Evolutionary conservation across 2,797 vertebrate genomes (phyloP), one percentile per base, ranked within the genome.

Genomic region (Callimico goeldii): DNA sequence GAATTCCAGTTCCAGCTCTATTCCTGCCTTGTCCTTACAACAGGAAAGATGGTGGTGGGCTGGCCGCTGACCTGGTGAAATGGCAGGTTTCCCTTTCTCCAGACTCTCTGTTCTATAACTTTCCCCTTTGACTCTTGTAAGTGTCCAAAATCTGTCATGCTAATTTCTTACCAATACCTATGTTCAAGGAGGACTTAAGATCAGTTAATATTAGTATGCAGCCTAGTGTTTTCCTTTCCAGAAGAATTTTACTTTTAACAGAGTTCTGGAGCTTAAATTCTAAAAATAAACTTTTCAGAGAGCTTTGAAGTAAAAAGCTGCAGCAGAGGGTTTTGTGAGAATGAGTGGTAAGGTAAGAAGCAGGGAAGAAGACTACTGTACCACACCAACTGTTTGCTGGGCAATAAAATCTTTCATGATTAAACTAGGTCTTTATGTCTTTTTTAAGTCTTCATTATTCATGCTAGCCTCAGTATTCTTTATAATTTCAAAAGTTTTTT

Each of bases 391-490:
- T 94, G 61, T 64, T 64, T 77, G 28, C 36, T 94, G 75, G 58
- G 43, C 8, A 55, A 41, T 36, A 22, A 75, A 80, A 14, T 9
- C 70, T 75, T 76, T 83, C 52, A 22, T 91, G 39, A 96, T 88
- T 87, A 73, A 84, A 43, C 20, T 20, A 81, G 22, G 61, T 50
- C 93, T 94, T 84, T 48, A 4, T 72, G 70, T 95, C 90, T 14
- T 90, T 94, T 87, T 67, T 15, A 84, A 93, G 33, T 4, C 72
- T 72, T 87, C 83, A 91, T 86, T 90, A 64, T 15, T n/a, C 52
- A 94, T 67, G 19, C n/a, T 93, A 39, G 52, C 48, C 33, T 95
- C 48, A 48, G 75, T 93, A 95, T 94, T 92, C 52, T 57, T 97
- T 84, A 75, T 43, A 94, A 83, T 95, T 97, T 67, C 70, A 88